phyloP scores from a whole-genome alignment of 2,888 invertebrate genomes.

The Muschampia plurimacula region DNA sequence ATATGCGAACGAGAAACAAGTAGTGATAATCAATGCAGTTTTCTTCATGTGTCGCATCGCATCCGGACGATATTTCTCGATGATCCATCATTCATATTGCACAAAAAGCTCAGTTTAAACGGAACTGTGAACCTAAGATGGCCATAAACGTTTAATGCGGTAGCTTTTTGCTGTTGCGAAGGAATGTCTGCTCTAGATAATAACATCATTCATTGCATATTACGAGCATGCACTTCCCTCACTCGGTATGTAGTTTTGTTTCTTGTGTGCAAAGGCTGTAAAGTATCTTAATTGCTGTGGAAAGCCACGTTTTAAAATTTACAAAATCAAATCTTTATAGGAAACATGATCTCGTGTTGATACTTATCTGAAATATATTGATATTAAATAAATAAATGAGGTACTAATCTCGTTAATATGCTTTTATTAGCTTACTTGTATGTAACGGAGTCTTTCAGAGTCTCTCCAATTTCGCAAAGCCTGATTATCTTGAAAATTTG shows the following conservation, averaged over 20 bases:
- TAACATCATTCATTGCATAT: slow-evolving; percentile 33
- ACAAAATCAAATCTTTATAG: no score
- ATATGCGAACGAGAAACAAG: background rate
- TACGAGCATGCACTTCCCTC: slow-evolving; percentile 7
- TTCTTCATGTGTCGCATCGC: background rate
- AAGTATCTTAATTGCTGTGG: slow-evolving; percentile 5
- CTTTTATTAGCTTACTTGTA: no score
- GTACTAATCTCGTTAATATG: no score
- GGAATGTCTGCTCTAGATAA: slow-evolving; percentile 32
- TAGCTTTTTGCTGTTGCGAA: slow-evolving; percentile 8
- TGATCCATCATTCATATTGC: slow-evolving; percentile 13
- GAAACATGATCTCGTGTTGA: no score
- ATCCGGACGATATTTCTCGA: background rate
- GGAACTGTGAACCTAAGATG: slow-evolving; percentile 25
- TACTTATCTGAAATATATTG: no score
- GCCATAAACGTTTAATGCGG: slow-evolving; percentile 23
- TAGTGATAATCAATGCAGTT: background rate
- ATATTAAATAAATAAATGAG: background rate
- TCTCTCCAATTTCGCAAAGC: no score
- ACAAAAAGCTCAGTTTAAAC: slow-evolving; percentile 21
- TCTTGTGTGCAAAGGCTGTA: slow-evolving; percentile 11
- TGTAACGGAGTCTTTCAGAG: no score
- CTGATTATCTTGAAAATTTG: no score
- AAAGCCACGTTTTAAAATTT: background rate
- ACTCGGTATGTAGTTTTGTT: background rate